These are phyloP conservation scores for Pygoscelis antarcticus DNA, from an alignment of 2,113 vertebrate species.

Conservation along the genomic window DNA sequence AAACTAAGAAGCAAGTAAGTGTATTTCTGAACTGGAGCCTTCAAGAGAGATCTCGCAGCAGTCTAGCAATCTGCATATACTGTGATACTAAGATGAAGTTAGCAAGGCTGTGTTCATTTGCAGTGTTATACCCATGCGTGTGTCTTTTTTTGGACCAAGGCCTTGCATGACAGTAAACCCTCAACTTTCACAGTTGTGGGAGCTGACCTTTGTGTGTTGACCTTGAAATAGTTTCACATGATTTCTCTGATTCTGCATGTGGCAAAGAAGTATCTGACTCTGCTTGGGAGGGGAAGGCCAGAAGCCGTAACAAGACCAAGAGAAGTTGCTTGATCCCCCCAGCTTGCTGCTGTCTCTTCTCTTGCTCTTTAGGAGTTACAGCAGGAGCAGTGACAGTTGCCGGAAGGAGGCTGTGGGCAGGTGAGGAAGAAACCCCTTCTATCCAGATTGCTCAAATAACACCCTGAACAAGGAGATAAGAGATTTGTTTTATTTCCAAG, in stretches of 20 bases:
- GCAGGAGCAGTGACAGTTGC: background rate
- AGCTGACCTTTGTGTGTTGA: background rate
- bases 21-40: background rate
- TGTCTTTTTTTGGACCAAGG: background rate
- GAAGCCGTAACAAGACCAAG: background rate
- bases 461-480: background rate
- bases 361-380: background rate
- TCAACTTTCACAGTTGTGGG: background rate
- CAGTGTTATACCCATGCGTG: background rate
- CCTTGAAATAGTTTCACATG: background rate
- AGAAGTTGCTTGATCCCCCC: background rate
- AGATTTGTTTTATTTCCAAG: background rate
- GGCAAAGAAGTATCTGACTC: background rate
- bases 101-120: background rate
- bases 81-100: background rate
- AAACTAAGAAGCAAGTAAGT: background rate
- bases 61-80: accelerated
- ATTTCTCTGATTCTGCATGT: background rate
- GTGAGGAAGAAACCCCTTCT: background rate
- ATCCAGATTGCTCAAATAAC: background rate
- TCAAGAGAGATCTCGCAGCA: background rate
- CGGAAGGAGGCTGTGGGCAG: background rate
- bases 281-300: background rate
- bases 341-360: background rate
- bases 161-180: background rate